Conservation (phyloP, 2,888 invertebrate genomes). For the Girardia tigrina region DNA sequence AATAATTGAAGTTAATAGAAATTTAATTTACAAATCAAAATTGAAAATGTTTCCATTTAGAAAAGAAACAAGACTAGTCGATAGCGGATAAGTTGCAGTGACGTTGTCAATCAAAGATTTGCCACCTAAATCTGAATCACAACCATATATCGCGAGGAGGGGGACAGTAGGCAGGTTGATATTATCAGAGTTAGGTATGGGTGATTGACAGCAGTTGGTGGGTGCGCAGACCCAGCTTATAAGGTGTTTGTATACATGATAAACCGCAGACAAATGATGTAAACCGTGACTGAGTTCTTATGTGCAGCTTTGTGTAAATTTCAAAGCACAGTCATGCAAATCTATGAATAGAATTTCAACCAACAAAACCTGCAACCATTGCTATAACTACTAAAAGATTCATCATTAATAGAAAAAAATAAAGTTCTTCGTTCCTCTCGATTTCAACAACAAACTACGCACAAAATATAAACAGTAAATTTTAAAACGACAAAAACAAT, state of each 20-base stretch:
- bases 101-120: constrained; percentile 23
- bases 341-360: not conserved
- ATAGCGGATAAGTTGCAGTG: constrained; percentile 23
- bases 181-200: not conserved
- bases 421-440: no score
- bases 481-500: no score
- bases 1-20: constrained; percentile 18
- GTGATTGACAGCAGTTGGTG: not conserved
- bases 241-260: constrained; percentile 15
- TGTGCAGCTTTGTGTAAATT: not conserved
- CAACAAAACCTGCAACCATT: no score
- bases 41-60: constrained; percentile 13
- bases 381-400: no score
- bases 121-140: constrained; percentile 18
- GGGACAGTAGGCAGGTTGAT: constrained; percentile 16
- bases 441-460: no score
- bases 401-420: no score
- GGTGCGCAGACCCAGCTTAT: constrained; percentile 14
- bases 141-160: constrained; percentile 18
- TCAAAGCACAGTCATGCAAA: not conserved
- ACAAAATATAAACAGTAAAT: no score
- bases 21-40: constrained; percentile 19
- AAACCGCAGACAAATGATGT: constrained; percentile 20
- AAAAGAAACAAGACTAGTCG: constrained; percentile 15
- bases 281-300: not conserved